Conservation (phyloP, 2,113 vertebrate genomes). For the Hemiscyllium ocellatum region DNA sequence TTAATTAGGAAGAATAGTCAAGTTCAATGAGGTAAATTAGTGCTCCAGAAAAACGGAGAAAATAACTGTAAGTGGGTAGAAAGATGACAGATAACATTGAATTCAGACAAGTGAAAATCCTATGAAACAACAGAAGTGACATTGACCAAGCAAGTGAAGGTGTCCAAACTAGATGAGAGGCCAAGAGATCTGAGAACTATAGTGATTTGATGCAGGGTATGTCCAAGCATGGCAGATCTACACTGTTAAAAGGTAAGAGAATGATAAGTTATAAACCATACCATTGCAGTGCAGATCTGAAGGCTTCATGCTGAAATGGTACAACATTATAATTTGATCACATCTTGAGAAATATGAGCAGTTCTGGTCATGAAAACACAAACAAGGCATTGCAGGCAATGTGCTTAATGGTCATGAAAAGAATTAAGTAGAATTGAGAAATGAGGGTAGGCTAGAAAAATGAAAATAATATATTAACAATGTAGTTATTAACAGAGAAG, state of each 20-base stretch:
- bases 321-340: neutral
- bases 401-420: neutral
- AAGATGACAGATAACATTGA: neutral
- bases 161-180: neutral
- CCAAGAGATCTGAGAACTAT: neutral
- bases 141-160: neutral
- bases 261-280: neutral
- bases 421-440: neutral
- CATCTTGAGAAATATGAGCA: neutral
- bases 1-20: neutral
- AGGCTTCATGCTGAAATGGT: neutral
- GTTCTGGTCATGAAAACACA: neutral
- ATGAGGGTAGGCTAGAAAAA: neutral
- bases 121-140: neutral
- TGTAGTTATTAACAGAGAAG: neutral
- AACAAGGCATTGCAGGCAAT: neutral
- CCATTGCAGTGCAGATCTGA: neutral
- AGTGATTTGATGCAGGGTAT: neutral
- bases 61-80: neutral
- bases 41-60: neutral
- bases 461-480: neutral
- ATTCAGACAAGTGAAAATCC: neutral
- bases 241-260: neutral
- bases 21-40: neutral
- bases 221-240: neutral